Evolutionary conservation across 1,140 invertebrate species (phyloP).

Genomic region (Trachymyrmex septentrionalis): DNA sequence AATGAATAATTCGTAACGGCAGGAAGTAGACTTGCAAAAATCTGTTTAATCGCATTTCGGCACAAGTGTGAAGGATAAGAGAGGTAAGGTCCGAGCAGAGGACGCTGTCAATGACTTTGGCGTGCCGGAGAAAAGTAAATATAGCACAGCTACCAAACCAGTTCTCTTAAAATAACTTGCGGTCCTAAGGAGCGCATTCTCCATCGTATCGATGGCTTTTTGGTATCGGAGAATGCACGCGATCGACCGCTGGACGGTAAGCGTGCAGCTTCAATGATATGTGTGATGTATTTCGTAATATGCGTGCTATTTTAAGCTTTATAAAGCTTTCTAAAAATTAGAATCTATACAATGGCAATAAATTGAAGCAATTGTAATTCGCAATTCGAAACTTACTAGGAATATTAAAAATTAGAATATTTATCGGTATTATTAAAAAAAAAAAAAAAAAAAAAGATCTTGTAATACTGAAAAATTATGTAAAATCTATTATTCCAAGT

Average conservation of each 20-base stretch:
- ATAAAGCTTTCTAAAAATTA: neutral
- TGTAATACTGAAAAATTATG: neutral
- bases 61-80: conserved; percentile 61
- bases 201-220: conserved; percentile 74
- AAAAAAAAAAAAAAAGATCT: neutral
- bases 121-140: conserved; percentile 80
- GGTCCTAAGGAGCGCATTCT: conserved; percentile 79
- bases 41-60: conserved; percentile 12
- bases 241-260: conserved; percentile 57
- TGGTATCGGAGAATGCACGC: conserved; percentile 65
- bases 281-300: neutral
- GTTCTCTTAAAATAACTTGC: conserved; percentile 83
- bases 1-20: neutral
- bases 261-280: neutral
- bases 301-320: neutral
- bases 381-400: neutral
- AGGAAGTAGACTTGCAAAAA: conserved; percentile 8
- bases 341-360: neutral
- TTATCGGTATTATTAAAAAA: neutral
- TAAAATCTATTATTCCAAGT: neutral
- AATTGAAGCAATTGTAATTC: neutral
- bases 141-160: conserved; percentile 82
- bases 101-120: conserved; percentile 78
- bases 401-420: neutral
- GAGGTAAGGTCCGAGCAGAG: conserved; percentile 60